Percentiles rank a stretch among this genome's conserved stretches.
phyloP scores from a whole-genome alignment of 1,140 invertebrate species.

The Atta cephalotes region DNA sequence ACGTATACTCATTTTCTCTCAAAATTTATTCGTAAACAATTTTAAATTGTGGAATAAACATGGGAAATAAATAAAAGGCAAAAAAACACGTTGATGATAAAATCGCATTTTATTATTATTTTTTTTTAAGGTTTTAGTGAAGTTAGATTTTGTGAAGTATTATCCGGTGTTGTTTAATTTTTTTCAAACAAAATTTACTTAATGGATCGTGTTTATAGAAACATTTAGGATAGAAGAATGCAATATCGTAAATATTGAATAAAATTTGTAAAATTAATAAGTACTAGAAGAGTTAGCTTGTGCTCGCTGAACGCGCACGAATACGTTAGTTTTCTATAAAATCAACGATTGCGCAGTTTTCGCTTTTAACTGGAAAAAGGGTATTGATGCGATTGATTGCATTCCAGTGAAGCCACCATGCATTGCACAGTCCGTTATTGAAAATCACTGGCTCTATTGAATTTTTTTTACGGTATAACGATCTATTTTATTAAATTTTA shows the following conservation, averaged over 20 bases:
- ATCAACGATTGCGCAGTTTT: constrained; percentile 45
- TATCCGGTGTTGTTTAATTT: neutral
- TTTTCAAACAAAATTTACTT: neutral
- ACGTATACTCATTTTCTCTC: neutral
- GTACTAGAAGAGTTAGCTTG: neutral
- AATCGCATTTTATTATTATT: neutral
- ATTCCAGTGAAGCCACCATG: constrained; percentile 48
- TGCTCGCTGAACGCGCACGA: neutral
- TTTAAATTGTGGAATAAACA: neutral
- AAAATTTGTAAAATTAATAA: constrained; percentile 26
- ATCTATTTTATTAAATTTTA: constrained; percentile 55
- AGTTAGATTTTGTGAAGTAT: neutral
- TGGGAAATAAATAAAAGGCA: neutral
- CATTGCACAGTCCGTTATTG: constrained; percentile 43
- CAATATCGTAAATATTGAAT: neutral
- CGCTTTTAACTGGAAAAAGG: constrained; percentile 32
- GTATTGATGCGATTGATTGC: constrained; percentile 60
- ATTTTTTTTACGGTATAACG: constrained; percentile 50
- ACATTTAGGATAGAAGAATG: neutral
- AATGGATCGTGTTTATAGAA: neutral
- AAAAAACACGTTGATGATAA: neutral
- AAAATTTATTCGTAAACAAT: constrained; percentile 15
- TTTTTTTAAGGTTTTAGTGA: neutral
- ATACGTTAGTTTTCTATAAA: constrained; percentile 43
- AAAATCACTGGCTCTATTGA: constrained; percentile 52